Percentiles rank a stretch among this genome's conserved stretches.
Conservation (phyloP, 1,140 invertebrate species). For the Episyrphus balteatus region DNA sequence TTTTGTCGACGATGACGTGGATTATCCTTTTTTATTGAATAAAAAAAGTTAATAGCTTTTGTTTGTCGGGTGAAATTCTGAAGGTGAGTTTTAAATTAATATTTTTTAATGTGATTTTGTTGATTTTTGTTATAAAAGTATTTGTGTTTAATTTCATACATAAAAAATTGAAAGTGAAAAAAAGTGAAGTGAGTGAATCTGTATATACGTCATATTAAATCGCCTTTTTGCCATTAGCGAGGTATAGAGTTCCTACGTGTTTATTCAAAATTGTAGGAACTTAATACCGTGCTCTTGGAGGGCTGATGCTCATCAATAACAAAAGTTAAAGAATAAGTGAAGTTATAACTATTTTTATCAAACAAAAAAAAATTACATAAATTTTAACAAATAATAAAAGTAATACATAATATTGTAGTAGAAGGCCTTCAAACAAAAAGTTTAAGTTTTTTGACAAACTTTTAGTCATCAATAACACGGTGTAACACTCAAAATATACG, state of each 20-base stretch:
- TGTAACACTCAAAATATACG: no score
- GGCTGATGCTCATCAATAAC: conserved; percentile 26
- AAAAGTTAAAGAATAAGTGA: background rate
- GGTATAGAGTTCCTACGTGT: conserved; percentile 38
- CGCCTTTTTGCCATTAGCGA: conserved; percentile 33
- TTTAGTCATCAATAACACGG: no score
- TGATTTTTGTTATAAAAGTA: no score
- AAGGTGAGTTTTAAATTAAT: no score
- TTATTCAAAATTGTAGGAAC: conserved; percentile 31
- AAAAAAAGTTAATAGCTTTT: no score
- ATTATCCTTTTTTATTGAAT: no score
- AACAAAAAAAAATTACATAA: no score
- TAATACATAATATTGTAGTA: background rate
- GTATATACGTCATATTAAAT: background rate
- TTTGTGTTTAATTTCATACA: no score
- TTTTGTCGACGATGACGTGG: no score
- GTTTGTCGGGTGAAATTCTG: no score
- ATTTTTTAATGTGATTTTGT: no score
- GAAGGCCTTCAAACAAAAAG: background rate
- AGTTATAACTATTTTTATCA: background rate
- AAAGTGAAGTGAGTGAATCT: conserved; percentile 11
- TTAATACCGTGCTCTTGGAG: conserved; percentile 38
- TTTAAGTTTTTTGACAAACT: background rate
- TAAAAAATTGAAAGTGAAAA: conserved; percentile 10
- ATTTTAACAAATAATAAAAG: background rate